A percentile compares a stretch with the other conserved stretches of the same genome.
Conservation (phyloP, 1,140 invertebrate species). For the Drosophila santomea region DNA sequence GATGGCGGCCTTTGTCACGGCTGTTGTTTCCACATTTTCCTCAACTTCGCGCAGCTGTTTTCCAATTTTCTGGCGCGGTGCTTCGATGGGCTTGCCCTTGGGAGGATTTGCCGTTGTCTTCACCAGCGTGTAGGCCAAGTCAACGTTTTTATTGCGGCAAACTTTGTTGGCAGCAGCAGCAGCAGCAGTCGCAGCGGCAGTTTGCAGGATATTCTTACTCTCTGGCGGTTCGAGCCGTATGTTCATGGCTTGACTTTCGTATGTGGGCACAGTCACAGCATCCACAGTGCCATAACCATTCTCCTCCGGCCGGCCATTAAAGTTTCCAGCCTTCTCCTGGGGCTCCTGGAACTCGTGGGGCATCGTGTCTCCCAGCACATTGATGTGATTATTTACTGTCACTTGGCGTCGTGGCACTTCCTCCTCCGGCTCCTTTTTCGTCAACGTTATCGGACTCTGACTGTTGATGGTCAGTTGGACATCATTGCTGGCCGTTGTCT, state of each 20-base stretch:
- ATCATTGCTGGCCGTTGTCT: constrained; percentile 26
- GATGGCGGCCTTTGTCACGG: constrained; percentile 41
- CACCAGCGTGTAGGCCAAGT: constrained; percentile 82
- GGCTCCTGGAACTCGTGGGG: constrained; percentile 4
- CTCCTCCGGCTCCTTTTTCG: background rate
- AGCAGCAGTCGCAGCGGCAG: constrained; percentile 6
- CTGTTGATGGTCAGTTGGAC: constrained; percentile 72
- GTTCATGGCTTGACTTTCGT: constrained; percentile 71
- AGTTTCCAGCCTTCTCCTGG: constrained; percentile 34
- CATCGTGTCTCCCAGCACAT: constrained; percentile 49
- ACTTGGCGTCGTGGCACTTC: constrained; percentile 54
- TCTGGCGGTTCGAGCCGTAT: constrained; percentile 62
- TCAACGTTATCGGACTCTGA: constrained; percentile 38
- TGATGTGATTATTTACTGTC: constrained; percentile 84
- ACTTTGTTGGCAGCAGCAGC: constrained; percentile 68
- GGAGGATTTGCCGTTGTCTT: constrained; percentile 47
- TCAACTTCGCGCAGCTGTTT: constrained; percentile 20
- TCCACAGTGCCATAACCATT: constrained; percentile 29
- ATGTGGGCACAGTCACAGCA: constrained; percentile 33
- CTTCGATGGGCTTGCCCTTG: constrained; percentile 44
- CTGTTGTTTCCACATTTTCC: constrained; percentile 13
- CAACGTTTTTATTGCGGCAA: constrained; percentile 84
- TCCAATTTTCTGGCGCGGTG: constrained; percentile 65
- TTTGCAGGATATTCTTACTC: constrained; percentile 37
- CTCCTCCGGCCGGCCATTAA: constrained; percentile 41